A percentile compares a stretch with the other conserved stretches of the same genome.
Evolutionary conservation across 1,140 invertebrate species (phyloP).

Genomic region (Zaprionus lachaisei): DNA sequence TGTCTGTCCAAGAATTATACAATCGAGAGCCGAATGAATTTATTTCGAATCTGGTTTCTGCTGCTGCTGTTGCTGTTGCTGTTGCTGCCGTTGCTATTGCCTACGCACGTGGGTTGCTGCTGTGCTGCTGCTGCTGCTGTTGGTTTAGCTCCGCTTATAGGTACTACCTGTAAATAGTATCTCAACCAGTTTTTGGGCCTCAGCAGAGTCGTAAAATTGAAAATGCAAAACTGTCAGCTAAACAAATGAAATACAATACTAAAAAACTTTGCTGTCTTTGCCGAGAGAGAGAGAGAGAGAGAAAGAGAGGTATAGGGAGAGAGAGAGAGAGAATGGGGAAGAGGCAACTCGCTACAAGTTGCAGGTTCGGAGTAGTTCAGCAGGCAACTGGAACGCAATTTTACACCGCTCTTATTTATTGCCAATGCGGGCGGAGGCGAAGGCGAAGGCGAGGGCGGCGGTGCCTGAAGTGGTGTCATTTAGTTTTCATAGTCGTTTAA

Average conservation of each 20-base stretch:
- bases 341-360: conserved; percentile 21
- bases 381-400: conserved; percentile 59
- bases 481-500: conserved; percentile 52
- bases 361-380: conserved; percentile 48
- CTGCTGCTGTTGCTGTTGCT: conserved; percentile 28
- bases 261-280: conserved; percentile 11
- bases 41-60: conserved; percentile 25
- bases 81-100: conserved; percentile 30
- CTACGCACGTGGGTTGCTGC: conserved; percentile 60
- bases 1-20: conserved; percentile 69
- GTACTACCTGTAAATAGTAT: conserved; percentile 32
- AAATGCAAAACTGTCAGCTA: conserved; percentile 50
- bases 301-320: background rate
- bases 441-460: background rate
- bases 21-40: conserved; percentile 42
- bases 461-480: conserved; percentile 36
- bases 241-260: conserved; percentile 43
- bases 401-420: conserved; percentile 47
- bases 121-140: conserved; percentile 10
- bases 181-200: conserved; percentile 52
- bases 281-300: background rate
- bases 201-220: conserved; percentile 38
- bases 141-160: conserved; percentile 26
- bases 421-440: conserved; percentile 10
- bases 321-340: background rate